These are phyloP conservation scores for Chauna torquata DNA, from an alignment of 2,113 vertebrate species.

Conservation along the genomic window DNA sequence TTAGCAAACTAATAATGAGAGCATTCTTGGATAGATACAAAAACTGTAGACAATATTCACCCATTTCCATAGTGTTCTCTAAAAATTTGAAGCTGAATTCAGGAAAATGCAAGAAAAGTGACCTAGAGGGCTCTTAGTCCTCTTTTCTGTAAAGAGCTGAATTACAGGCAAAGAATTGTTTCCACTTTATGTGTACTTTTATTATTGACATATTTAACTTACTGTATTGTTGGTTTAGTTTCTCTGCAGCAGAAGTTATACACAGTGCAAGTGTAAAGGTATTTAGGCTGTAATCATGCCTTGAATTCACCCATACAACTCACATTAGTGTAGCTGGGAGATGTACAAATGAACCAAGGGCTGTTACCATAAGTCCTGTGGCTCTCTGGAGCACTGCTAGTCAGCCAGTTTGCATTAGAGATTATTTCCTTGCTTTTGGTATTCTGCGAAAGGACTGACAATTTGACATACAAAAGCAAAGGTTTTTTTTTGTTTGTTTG, in stretches of 20 bases:
- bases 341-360: not conserved
- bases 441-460: not conserved
- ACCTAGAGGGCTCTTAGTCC: not conserved
- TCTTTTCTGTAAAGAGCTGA: not conserved
- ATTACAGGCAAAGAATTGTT: not conserved
- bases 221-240: not conserved
- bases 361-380: not conserved
- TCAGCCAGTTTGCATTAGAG: not conserved
- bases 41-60: not conserved
- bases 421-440: not conserved
- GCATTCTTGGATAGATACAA: not conserved
- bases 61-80: not conserved
- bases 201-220: not conserved
- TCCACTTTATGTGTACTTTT: not conserved
- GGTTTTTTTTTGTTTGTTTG: no score
- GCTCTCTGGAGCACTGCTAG: not conserved
- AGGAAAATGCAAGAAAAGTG: not conserved
- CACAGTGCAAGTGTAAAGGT: not conserved
- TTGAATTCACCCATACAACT: not conserved
- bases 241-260: not conserved
- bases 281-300: not conserved
- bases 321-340: not conserved
- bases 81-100: not conserved
- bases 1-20: not conserved
- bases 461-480: not conserved